Percentiles rank a stretch among this genome's conserved stretches.
Evolutionary conservation across 2,888 invertebrate species (phyloP).

Genomic region (Sarcophaga variegata): DNA sequence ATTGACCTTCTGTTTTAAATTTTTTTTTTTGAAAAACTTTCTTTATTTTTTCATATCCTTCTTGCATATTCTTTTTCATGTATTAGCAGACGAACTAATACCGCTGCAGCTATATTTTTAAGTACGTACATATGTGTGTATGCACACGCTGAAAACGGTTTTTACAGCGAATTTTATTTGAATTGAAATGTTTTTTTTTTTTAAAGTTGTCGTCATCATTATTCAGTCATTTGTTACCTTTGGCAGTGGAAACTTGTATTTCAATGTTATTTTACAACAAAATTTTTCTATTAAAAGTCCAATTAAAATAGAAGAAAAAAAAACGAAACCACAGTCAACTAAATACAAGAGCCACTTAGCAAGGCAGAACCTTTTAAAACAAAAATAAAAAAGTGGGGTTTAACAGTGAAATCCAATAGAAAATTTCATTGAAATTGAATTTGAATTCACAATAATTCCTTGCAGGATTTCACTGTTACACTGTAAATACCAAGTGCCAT

Average conservation of each 20-base stretch:
- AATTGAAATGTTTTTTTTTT: neutral
- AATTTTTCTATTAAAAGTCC: conserved; percentile 44
- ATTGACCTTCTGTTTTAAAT: conserved; percentile 40
- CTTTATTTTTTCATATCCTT: too few species aligned
- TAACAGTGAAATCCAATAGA: neutral
- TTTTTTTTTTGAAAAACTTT: conserved; percentile 4
- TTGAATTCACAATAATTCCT: neutral
- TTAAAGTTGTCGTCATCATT: neutral
- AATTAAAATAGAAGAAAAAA: conserved; percentile 54
- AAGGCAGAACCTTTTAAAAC: neutral
- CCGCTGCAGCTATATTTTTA: too few species aligned
- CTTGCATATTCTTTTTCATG: too few species aligned
- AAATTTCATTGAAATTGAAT: neutral
- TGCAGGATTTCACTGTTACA: neutral
- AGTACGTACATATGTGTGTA: too few species aligned
- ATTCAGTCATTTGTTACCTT: neutral
- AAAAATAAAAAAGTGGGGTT: neutral
- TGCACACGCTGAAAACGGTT: too few species aligned
- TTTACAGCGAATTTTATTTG: too few species aligned
- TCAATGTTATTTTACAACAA: neutral
- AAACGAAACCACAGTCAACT: neutral
- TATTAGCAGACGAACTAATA: too few species aligned
- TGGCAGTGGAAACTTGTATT: neutral
- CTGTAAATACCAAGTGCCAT: neutral
- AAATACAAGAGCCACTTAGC: neutral